These are phyloP conservation scores for Chaetodon trifasciatus DNA, from an alignment of 2,797 vertebrate genomes.

Conservation along the genomic window DNA sequence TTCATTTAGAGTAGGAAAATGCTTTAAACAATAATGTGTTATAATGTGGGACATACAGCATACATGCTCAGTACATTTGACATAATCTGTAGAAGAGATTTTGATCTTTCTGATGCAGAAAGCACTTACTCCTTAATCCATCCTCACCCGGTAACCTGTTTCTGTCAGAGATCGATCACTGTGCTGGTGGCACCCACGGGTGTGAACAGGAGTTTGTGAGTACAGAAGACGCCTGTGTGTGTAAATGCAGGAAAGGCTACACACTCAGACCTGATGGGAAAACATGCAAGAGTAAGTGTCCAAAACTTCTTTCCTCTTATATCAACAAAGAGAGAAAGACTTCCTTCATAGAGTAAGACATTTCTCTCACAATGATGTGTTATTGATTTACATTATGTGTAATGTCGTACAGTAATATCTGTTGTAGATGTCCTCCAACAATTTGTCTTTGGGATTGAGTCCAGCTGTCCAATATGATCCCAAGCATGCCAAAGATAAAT, in stretches of 20 bases:
- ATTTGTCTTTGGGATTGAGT: not conserved
- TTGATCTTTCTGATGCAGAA: too few species aligned
- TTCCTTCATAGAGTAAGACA: not conserved
- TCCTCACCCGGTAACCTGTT: too few species aligned
- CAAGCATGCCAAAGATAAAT: not conserved
- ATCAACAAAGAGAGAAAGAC: not conserved
- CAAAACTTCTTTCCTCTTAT: not conserved
- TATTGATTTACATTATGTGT: not conserved
- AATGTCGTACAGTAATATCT: not conserved
- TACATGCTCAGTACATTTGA: too few species aligned
- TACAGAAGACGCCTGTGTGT: not conserved
- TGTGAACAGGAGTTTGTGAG: not conserved
- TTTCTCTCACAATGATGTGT: not conserved
- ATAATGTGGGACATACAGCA: not conserved
- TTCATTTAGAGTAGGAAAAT: not conserved
- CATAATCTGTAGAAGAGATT: too few species aligned
- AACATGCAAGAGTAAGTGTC: slow-evolving; percentile 55
- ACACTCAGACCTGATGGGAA: not conserved
- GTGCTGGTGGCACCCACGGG: not conserved
- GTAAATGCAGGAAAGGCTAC: not conserved
- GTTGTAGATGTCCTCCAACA: not conserved
- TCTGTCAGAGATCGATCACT: slow-evolving; percentile 57
- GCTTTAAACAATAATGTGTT: not conserved
- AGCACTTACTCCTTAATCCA: too few species aligned
- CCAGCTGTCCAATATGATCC: not conserved